Evolutionary conservation across 2,797 vertebrate genomes (phyloP), one percentile per base, ranked within the genome.

Genomic region (Eulemur rubriventer): DNA sequence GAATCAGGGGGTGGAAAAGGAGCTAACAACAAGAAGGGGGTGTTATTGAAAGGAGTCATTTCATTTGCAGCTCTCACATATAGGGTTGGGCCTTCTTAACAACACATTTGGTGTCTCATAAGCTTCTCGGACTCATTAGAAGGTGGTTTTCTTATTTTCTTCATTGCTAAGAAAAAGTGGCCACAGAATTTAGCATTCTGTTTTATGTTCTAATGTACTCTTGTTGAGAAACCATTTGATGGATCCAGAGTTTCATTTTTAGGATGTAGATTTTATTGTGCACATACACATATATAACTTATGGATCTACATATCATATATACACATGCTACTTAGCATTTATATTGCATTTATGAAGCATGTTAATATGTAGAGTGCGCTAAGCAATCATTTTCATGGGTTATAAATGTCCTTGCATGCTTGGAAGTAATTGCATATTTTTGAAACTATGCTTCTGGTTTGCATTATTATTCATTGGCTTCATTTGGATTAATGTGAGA

Each of bases 31-130:
- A 83, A 88, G 85, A 79, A 85, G n/a, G 50, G 81, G 61, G 46
- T 84, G 84, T 81, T 92, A 50, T 89, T 84, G 84, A 43, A 92
- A 94, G 91, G 65, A 87, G 61, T 95, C n/a, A 0, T 46, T 96
- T 50, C 75, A 16, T 69, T 94, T 80, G 95, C 43, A 43, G 96
- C 94, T 79, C 70, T 95, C 92, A 30, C 69, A 38, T 87, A 87
- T 7, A 48, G 89, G 96, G 95, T 46, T 89, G 94, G 98, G 98
- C 98, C 98, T 96, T 96, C 91, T 26, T 89, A 52, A 90, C 96
- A 94, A 65, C 83, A 95, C 84, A 63, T 81, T 94, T 80, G 88
- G 86, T 86, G 67, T 76, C 70, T 96, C 61, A 11, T 52, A 41
- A 72, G 95, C 94, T 83, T 88, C 18, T 20, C 0, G 61, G 91